Evolutionary conservation across 2,113 vertebrate genomes (phyloP), one percentile per base, ranked within the genome.

Genomic region (Misgurnus mizolepis): DNA sequence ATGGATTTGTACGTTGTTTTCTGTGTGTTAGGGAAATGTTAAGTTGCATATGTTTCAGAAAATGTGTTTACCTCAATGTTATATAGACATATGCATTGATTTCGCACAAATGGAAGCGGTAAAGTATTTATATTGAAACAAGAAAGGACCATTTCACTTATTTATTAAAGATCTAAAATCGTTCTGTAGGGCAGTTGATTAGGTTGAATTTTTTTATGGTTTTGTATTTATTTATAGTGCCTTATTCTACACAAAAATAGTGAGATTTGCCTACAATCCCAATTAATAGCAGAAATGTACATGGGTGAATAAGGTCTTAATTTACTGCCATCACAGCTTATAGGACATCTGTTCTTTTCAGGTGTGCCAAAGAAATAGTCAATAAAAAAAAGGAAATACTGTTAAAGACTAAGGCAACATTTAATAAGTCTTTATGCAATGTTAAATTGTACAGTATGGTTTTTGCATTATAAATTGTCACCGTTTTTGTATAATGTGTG

Each of bases 221-320:
- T 74, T 17, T 61, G 55, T 74, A 61, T 74, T 74, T 74, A 62
- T 61, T 74, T 75, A 64, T 45, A 49, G 58, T 72, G 69, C 56
- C 41, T 75, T 62, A 49, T 34, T 39, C 3, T 17, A 41, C 14
- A 17, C 7, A 34, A 69, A 50, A 50, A 7, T 34, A 22, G 10
- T 12, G 40, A 60, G 43, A 49, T 75, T 62, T 15, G 45, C 18
- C 34, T 4, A 75, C 14, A 4, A 11, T 49, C 47, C 4, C 34
- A 75, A 62, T 47, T 4, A 17, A 41, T 58, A 18, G 15, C 3
- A 58, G 70, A 10, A 43, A 43, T 72, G 5, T 14, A 27, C 40
- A 62, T n/a, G 11, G 12, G 17, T 41, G 41, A 7, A 60, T 22
- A 17, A 6, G 6, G 3, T 7, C 2, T 56, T 6, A 1, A 56